Evolutionary conservation across 2,888 invertebrate species (phyloP).

Genomic region (Scaptomyza reducta): DNA sequence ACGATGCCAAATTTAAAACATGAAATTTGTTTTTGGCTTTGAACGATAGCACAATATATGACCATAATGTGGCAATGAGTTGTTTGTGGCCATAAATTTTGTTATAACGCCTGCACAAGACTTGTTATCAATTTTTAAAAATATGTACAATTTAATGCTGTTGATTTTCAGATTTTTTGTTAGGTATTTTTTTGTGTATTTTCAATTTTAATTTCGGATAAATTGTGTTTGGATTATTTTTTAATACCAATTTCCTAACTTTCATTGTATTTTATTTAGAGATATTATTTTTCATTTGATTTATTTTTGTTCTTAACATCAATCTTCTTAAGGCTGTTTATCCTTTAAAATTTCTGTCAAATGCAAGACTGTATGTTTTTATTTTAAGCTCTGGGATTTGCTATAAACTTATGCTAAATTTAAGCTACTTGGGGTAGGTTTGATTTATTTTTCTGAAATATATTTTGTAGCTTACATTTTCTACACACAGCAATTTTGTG

Average conservation of each 20-base stretch:
- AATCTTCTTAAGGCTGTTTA: background rate
- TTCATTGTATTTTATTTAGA: background rate
- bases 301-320: background rate
- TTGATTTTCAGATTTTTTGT: background rate
- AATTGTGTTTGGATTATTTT: background rate
- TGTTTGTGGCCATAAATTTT: slow-evolving; percentile 3
- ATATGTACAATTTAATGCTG: background rate
- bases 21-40: slow-evolving; percentile 7
- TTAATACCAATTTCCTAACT: background rate
- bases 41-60: background rate
- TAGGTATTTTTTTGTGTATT: background rate
- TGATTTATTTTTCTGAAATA: background rate
- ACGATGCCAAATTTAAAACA: slow-evolving; percentile 47
- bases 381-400: background rate
- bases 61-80: background rate
- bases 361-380: background rate
- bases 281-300: background rate
- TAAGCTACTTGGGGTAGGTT: background rate
- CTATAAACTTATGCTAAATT: background rate
- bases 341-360: background rate
- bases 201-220: too few relatives aligned
- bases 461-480: slow-evolving; percentile 40
- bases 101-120: slow-evolving; percentile 10
- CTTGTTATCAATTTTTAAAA: background rate
- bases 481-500: background rate